A percentile compares a stretch with the other conserved stretches of the same genome.
These are phyloP conservation scores for Platycnemis pennipes DNA, from an alignment of 2,888 invertebrate species.

Conservation along the genomic window DNA sequence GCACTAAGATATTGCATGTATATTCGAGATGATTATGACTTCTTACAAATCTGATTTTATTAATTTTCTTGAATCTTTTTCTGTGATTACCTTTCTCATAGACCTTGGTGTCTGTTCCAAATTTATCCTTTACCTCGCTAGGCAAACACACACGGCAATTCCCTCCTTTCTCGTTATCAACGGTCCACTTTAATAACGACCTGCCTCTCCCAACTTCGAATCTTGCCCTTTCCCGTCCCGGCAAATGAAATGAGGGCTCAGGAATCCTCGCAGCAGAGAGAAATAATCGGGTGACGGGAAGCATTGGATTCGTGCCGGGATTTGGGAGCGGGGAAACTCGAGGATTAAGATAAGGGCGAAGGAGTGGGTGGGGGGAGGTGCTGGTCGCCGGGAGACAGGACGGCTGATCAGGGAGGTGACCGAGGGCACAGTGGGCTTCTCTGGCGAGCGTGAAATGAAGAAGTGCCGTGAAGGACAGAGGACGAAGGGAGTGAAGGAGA, in stretches of 20 bases:
- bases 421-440: not conserved
- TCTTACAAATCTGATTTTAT: no score
- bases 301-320: not conserved
- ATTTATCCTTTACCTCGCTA: no score
- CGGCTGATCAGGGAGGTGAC: constrained; percentile 23
- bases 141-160: no score
- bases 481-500: not conserved
- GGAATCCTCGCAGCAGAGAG: not conserved
- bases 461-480: not conserved
- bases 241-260: not conserved
- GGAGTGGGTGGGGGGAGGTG: not conserved
- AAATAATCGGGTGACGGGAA: not conserved
- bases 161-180: not conserved
- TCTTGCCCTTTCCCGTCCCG: not conserved
- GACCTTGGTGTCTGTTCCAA: no score
- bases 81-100: not conserved
- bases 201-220: no score
- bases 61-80: not conserved
- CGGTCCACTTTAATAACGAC: no score
- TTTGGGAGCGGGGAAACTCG: not conserved
- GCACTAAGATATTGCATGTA: no score
- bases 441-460: not conserved
- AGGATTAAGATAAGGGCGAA: constrained; percentile 9
- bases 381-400: not conserved
- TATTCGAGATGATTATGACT: no score